Base-by-base conservation (phyloP, 1,140 invertebrate genomes). In the Ips typographus region DNA sequence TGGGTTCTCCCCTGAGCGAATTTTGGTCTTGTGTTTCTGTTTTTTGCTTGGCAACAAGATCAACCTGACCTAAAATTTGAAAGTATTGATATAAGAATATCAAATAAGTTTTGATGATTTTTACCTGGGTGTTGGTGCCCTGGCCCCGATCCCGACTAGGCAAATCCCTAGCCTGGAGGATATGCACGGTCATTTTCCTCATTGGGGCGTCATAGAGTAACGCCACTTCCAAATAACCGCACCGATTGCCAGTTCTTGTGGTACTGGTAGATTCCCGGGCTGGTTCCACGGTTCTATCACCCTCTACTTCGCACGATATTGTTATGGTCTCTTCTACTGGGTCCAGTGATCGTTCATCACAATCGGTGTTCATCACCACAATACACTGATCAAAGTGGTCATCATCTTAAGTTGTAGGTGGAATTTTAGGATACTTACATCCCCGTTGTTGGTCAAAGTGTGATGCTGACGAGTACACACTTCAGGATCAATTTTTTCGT, bases 1-100 rank as follows among this genome's bases (percentile, higher is more conserved):
- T 1, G 94, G 94, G 77, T 91, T 93, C 74, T 93, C 90, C 1
- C 94, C 94, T 68, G 91, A 88, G 64, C 94, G 88, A 37, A 95
- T 91, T 81, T 94, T 93, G 2, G 94, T 96, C 81, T 96, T 97
- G 79, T 93, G 92, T 74, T 95, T 93, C 77, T 96, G 94, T 79
- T 95, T 96, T 76, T 95, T 95, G 72, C 91, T 89, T 0, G 95
- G 95, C 61, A 96, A 80, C 72, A 97, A 83, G 40, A 96, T 86
- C 65, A 96, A 83, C 44, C 94, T 86, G 39, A 97, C 92, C 88
- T 93, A 80, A 52, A 66, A 22, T 22, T 22, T 22, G 22, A 22
- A 22, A 22, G 22, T 22, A 0, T 22, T 22, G 22, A 22, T 22
- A 22, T 8, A 7, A 58, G 87, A 36, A 55, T 1, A 22, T 55